These are phyloP conservation scores for Heptranchias perlo DNA, from an alignment of 2,113 vertebrate genomes.

Conservation along the genomic window DNA sequence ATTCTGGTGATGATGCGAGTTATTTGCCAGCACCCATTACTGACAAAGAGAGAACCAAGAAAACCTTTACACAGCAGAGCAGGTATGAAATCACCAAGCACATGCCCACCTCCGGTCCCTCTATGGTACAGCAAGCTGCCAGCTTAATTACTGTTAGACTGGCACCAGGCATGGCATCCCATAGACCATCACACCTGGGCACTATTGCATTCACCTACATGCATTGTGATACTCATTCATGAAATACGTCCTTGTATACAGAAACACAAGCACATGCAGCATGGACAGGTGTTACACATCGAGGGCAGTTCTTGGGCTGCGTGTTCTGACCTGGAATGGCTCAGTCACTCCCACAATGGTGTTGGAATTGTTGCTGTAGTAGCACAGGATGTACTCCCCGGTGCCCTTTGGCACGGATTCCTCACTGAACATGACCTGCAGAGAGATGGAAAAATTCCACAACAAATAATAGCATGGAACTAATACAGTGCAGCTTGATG, in stretches of 20 bases:
- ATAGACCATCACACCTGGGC: neutral
- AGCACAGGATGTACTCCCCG: constrained; percentile 85
- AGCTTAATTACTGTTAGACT: neutral
- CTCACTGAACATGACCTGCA: constrained; percentile 81
- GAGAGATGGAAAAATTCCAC: constrained; percentile 36
- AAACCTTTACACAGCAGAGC: neutral
- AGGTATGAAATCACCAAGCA: neutral
- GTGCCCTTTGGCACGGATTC: constrained; percentile 81
- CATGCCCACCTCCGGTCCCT: neutral
- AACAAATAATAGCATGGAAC: constrained; percentile 26
- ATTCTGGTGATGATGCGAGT: neutral
- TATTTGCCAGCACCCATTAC: neutral
- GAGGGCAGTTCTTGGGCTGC: neutral
- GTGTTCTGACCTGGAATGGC: constrained; percentile 79
- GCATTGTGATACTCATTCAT: neutral
- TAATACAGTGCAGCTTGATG: neutral
- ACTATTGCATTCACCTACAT: neutral
- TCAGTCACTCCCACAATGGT: constrained; percentile 82
- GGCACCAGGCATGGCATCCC: neutral
- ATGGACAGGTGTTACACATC: neutral
- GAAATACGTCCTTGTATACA: neutral
- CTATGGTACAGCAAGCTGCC: neutral
- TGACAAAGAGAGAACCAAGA: neutral
- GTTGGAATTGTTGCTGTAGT: constrained; percentile 81
- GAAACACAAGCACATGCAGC: constrained; percentile 28